Evolutionary conservation across 2,888 invertebrate species (phyloP), one percentile per base, ranked within the genome.

Genomic region (Lamellibrachia columna): DNA sequence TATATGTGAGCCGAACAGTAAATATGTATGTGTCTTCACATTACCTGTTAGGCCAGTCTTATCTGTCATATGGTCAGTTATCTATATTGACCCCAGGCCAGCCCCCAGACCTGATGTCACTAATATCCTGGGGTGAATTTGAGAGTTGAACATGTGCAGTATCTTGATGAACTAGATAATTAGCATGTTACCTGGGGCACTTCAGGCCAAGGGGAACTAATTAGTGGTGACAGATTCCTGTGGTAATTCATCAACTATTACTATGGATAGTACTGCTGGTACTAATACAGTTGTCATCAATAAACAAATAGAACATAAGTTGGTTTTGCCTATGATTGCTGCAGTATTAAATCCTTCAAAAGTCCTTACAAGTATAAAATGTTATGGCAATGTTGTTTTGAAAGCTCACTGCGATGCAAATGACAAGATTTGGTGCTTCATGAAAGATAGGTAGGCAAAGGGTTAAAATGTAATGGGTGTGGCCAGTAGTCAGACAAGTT

Each of bases 111-210:
- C 22, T 11, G 75, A 22, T 15, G 75, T 75, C 75, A 75, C 75
- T 15, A 75, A 15, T 40, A 15, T n/a, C 22, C 22, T 75, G 22
- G 75, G 75, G 3, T 75, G 75, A 75, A 22, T 75, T 40, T 40
- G 40, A 40, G 40, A 40, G 40, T 40, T 6, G 75, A n/a, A 75
- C 75, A 75, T 11, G 3, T 55, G 75, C 75, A 22, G 75, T 75
- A 75, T 75, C 75, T n/a, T 75, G 75, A 75, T 75, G 22, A 75
- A 75, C 75, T 75, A 75, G 75, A 75, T 75, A 75, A 75, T 75
- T 11, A 75, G 58, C n/a, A 75, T 22, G 22, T 75, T 75, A 75
- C 75, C 75, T 75, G 75, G 75, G 75, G 22, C 75, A 75, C n/a
- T 75, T 75, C 75, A 75, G 75, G 75, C 75, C 75, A 75, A 75